Evolutionary conservation across 2,888 invertebrate genomes (phyloP), one percentile per base, ranked within the genome.

Genomic region (Drosophila stalkeri): DNA sequence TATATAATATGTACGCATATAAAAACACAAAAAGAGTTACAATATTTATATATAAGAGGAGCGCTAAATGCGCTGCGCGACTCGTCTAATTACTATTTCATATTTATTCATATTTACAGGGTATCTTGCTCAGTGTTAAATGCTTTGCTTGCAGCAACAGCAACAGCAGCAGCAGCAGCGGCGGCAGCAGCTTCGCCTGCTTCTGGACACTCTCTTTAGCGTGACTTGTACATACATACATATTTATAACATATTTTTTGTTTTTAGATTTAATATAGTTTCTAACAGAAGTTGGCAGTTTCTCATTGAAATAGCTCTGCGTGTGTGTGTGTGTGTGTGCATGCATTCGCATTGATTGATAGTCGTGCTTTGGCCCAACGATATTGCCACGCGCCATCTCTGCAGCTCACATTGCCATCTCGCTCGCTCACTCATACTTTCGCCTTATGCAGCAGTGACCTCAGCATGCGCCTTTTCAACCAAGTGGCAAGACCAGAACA

Each of bases 1-100:
- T 52, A 41, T 57, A 56, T 56, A 9, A 46, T 33, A 31, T 49
- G 43, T 59, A 51, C 44, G 31, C 35, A 69, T 65, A 65, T 64
- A 65, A 46, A 52, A 69, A 74, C 52, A 79, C 67, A 86, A 77
- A 84, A 72, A 56, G 41, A 83, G 59, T 89, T 79, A 89, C 84
- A 84, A 84, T 84, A 89, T 79, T 87, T 86, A 89, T 89, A 89
- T 83, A 89, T 83, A 83, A 72, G 57, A 69, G 47, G 44, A 64
- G 57, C 61, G 37, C 61, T 57, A 74, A 64, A 70, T 63, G 60
- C 75, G 41, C 51, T 46, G 49, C 55, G 55, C 61, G 37, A 27
- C 41, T 46, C 44, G 2, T 37, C 33, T 27, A 27, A 46, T 54
- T 20, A 11, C 44, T 49, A 35, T 43, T 35, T 55, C 31, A 51